phyloP scores from a whole-genome alignment of 1,140 invertebrate genomes.

The Drosophila pandora region DNA sequence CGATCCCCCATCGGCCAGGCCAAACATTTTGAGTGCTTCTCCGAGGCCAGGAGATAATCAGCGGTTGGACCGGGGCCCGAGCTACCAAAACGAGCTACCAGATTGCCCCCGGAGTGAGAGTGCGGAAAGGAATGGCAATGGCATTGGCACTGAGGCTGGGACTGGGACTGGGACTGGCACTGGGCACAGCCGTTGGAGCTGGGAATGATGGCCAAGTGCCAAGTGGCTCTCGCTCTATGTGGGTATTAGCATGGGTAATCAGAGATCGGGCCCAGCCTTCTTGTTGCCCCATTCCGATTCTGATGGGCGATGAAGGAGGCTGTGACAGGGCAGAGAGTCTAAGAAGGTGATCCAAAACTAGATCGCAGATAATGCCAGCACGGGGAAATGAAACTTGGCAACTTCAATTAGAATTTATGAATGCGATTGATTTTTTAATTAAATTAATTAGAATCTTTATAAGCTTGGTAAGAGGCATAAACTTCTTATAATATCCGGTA shows the following conservation, averaged over 20 bases:
- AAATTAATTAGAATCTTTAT: background rate
- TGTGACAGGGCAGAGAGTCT: conserved; percentile 4
- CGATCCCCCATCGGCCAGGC: conserved; percentile 17
- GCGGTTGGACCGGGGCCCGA: conserved; percentile 33
- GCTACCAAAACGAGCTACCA: conserved; percentile 60
- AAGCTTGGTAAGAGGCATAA: no score
- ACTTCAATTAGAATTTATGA: background rate
- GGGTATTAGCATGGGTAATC: conserved; percentile 66
- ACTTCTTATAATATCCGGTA: no score
- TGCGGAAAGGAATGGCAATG: conserved; percentile 33
- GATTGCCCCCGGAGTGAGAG: conserved; percentile 36
- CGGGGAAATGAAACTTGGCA: background rate
- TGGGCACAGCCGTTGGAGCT: background rate
- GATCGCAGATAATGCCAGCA: conserved; percentile 6
- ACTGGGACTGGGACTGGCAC: conserved; percentile 5
- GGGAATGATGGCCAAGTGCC: conserved; percentile 38
- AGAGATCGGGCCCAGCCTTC: conserved; percentile 39
- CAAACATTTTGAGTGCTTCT: conserved; percentile 59
- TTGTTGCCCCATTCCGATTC: background rate
- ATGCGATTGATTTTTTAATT: background rate
- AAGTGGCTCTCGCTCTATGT: conserved; percentile 39
- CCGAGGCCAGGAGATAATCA: conserved; percentile 59
- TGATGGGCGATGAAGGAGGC: background rate
- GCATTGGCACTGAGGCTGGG: background rate
- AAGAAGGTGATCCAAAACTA: background rate